Evolutionary conservation across 1,140 invertebrate genomes (phyloP).

Genomic region (Melitaea cinxia): DNA sequence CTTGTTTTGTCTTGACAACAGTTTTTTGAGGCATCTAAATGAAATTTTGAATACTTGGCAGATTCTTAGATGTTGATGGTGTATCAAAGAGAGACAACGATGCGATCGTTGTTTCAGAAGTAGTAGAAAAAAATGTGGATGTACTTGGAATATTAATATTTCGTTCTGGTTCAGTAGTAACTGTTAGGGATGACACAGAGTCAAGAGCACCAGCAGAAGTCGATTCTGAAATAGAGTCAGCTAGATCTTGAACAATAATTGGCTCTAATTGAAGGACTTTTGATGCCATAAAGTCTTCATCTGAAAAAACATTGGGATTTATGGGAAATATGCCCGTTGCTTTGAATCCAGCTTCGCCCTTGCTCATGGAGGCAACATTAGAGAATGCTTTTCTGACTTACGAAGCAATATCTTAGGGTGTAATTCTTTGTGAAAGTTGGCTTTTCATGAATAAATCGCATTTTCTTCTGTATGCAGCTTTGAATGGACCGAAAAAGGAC

Average conservation of each 20-base stretch:
- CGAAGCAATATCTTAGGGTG: conserved; percentile 54
- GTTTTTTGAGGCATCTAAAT: conserved; percentile 25
- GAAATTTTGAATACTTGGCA: conserved; percentile 33
- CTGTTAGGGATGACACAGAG: background rate
- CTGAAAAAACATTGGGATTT: conserved; percentile 34
- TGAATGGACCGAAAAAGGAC: conserved; percentile 71
- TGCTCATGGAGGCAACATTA: conserved; percentile 50
- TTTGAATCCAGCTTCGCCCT: conserved; percentile 39
- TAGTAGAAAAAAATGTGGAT: conserved; percentile 3
- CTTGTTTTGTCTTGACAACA: conserved; percentile 30
- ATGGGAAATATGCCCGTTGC: conserved; percentile 35
- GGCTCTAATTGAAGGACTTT: conserved; percentile 24
- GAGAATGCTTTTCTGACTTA: conserved; percentile 60
- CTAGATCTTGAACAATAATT: conserved; percentile 8
- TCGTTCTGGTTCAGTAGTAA: conserved; percentile 1
- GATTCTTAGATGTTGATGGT: conserved; percentile 31
- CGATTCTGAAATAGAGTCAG: conserved; percentile 16
- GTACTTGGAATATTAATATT: conserved; percentile 2
- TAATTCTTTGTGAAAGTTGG: conserved; percentile 49
- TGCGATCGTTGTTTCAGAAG: conserved; percentile 16
- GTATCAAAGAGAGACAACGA: conserved; percentile 25
- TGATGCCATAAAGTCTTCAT: conserved; percentile 34
- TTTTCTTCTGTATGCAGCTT: conserved; percentile 65
- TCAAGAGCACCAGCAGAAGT: conserved; percentile 15
- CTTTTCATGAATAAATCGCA: conserved; percentile 54